Evolutionary conservation across 2,888 invertebrate genomes (phyloP), one percentile per base, ranked within the genome.

Genomic region (Orchestes rusci): DNA sequence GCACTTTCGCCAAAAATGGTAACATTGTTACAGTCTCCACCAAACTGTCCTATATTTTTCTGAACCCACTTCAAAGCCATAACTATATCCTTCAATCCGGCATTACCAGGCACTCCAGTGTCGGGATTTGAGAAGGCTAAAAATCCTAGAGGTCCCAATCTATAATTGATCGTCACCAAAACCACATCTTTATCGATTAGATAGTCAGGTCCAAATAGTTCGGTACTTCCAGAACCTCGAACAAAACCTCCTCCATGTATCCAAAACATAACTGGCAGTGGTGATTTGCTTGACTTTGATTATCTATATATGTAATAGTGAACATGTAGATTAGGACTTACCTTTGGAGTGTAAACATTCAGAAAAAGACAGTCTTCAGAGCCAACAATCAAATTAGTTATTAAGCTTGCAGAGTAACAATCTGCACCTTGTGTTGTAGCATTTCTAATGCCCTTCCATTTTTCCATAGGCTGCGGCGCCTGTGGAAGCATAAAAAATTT

Each of bases 1-100:
- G 74, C 74, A 51, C 75, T 74, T 57, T 74, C 72, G 1, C 75
- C 75, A 55, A 73, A 72, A 10, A 75, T 63, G 0, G 74, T 74
- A 2, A 75, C 73, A 49, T 75, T 75, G 5, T 69, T 59, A 0
- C 70, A 64, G 59, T 75, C 70, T 2, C 75, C 75, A 28, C 71
- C 70, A 55, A 75, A 75, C 41, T 63, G 61, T 3, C 59, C 50
- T 12, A 73, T 72, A 52, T 75, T 75, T 2, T 63, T 61, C 51
- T 72, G 69, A 0, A 75, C 62, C 74, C 75, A 75, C 52, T 69
- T 69, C 29, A 75, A 53, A 1, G 73, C 74, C 56, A 73, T 50
- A 1, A 70, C 63, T 59, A 71, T 70, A 56, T 75, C 75, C 58
- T 74, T 74, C 1, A 75, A 57, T 2, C 72, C 74, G 0, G 73